Evolutionary conservation across 1,140 invertebrate genomes (phyloP), one percentile per base, ranked within the genome.

Genomic region (Hyphantria cunea): DNA sequence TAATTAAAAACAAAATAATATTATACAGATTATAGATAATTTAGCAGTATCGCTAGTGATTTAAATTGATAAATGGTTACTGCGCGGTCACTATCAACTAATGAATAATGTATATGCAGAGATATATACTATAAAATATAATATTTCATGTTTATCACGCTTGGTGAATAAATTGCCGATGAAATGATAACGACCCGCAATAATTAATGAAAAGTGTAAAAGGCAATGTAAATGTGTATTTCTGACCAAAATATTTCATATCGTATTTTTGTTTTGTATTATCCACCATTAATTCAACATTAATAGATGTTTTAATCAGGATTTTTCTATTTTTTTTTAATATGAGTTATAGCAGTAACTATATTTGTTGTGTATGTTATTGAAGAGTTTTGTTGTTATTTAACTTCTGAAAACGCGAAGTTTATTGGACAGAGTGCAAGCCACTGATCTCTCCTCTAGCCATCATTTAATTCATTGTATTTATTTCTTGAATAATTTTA

Each of bases 61-160:
- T 47, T 11, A 56, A 56, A 56, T 56, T 56, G 53, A 56, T 56
- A 47, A 56, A 56, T 32, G 53, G 45, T n/a, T 47, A 11, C 0
- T 37, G 34, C 8, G 53, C 37, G 53, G 31, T 47, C 44, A 41
- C 32, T 37, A 5, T 32, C 34, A 37, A 41, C 31, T 47, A 56
- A 47, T 56, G 45, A 56, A 56, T 56, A 31, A 56, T 42, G 45
- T 15, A 47, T 31, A 0, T 0, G 2, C 2, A 37, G 11, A 37
- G 8, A 37, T 11, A 37, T 5, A 25, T 25, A 3, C 2, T 37
- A 37, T 11, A 11, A 37, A 37, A 37, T 32, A 47, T 42, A 3
- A 42, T 47, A 56, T 56, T 56, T 56, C 33, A 56, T 56, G 53
- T 56, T 47, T 56, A 56, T 56, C 53, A 56, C 53, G 53, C 47